phyloP scores from a whole-genome alignment of 2,113 vertebrate genomes.

The Halcyon senegalensis region DNA sequence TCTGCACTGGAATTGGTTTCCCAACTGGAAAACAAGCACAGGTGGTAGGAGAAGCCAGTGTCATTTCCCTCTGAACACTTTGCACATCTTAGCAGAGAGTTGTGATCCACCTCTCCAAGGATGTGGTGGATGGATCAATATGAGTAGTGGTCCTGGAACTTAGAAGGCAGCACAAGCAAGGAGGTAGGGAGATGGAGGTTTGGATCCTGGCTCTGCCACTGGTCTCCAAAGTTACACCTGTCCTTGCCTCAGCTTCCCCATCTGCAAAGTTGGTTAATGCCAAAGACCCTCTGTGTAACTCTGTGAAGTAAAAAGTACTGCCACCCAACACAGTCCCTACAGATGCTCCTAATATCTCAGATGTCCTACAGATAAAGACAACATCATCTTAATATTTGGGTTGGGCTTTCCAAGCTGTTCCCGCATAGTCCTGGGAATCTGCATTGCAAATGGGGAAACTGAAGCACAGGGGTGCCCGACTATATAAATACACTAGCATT shows the following conservation, averaged over 20 bases:
- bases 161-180: background rate
- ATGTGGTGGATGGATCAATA: accelerated
- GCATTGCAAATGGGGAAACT: background rate
- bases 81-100: background rate
- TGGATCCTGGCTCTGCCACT: background rate
- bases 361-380: background rate
- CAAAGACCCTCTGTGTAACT: background rate
- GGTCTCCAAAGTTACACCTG: background rate
- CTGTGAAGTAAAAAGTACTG: background rate
- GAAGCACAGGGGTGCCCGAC: background rate
- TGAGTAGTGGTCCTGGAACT: too few relatives aligned
- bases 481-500: background rate
- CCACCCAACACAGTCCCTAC: background rate
- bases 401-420: background rate
- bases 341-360: background rate
- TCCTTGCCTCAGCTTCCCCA: background rate
- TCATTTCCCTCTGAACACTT: background rate
- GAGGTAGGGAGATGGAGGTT: background rate
- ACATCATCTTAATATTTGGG: background rate
- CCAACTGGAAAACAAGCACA: slow-evolving; percentile 80
- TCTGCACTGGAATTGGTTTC: slow-evolving; percentile 85
- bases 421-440: background rate
- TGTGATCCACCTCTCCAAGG: background rate
- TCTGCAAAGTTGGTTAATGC: background rate
- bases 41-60: background rate